Conservation (phyloP, 1,140 invertebrate genomes). For the Meteorus sp. region DNA sequence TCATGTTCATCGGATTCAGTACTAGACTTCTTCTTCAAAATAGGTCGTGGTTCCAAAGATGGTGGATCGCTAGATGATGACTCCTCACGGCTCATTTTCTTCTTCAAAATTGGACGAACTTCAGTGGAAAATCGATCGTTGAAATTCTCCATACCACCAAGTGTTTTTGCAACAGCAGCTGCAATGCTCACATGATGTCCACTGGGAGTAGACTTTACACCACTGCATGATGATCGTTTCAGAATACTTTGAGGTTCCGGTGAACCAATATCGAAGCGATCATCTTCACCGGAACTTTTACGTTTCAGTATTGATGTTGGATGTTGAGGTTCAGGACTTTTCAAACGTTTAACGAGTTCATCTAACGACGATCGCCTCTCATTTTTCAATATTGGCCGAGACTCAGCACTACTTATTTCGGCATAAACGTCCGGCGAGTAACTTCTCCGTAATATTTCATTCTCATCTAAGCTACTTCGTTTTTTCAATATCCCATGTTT, state of each 20-base stretch:
- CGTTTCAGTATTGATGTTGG: conserved; percentile 71
- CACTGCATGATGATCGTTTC: conserved; percentile 67
- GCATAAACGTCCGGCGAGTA: conserved; percentile 69
- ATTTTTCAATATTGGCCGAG: conserved; percentile 70
- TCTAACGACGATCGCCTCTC: conserved; percentile 70
- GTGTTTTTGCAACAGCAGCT: conserved; percentile 69
- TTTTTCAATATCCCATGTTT: conserved; percentile 80
- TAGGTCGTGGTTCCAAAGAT: conserved; percentile 62
- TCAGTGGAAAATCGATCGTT: conserved; percentile 60
- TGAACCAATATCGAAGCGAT: conserved; percentile 62
- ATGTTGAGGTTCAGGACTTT: conserved; percentile 55
- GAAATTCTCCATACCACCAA: conserved; percentile 56
- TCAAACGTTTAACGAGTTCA: conserved; percentile 64
- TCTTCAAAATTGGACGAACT: conserved; percentile 80
- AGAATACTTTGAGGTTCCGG: conserved; percentile 75
- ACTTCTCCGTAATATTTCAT: conserved; percentile 68
- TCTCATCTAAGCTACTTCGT: conserved; percentile 76
- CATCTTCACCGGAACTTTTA: conserved; percentile 65
- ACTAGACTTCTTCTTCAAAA: conserved; percentile 82
- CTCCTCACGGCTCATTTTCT: conserved; percentile 66
- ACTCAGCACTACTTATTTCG: conserved; percentile 62
- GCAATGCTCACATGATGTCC: conserved; percentile 71
- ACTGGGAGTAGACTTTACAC: conserved; percentile 59
- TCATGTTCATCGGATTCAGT: conserved; percentile 78
- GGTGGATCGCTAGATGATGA: conserved; percentile 50